Conservation (phyloP, 2,797 vertebrate species). For the Scomberomorus guttatus region DNA sequence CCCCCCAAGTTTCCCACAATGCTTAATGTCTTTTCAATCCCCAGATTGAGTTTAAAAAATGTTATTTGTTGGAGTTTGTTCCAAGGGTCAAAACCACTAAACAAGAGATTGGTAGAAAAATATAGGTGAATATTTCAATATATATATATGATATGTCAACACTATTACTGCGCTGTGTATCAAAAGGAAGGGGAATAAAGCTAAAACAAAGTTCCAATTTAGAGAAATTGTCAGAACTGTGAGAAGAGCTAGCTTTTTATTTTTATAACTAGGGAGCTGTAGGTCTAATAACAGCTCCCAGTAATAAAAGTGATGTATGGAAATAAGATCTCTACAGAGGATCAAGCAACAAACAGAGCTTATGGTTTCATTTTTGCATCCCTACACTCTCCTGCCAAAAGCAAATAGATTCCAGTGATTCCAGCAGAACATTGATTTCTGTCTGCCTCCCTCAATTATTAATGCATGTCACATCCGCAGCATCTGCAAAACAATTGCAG, state of each 20-base stretch:
- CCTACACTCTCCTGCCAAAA: conserved; percentile 27
- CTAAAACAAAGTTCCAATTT: neutral
- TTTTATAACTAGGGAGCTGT: neutral
- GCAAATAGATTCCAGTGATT: conserved; percentile 63
- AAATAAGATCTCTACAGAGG: conserved; percentile 16
- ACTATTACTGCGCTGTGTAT: neutral
- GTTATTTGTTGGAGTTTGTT: neutral
- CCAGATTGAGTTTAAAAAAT: conserved; percentile 1
- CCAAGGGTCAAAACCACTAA: neutral
- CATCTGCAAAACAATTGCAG: conserved; percentile 92
- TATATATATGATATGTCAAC: neutral
- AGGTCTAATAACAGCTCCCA: neutral
- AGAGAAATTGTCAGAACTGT: neutral
- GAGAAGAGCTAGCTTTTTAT: neutral
- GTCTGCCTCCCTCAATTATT: conserved; percentile 82
- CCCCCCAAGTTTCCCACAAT: neutral
- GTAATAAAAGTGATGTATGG: conserved; percentile 18
- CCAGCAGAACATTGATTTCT: conserved; percentile 75
- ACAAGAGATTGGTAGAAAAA: neutral
- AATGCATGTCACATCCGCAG: conserved; percentile 90
- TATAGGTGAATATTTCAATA: neutral
- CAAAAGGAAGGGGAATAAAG: neutral
- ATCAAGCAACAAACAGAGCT: conserved; percentile 14
- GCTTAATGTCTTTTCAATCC: neutral
- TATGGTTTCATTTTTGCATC: conserved; percentile 19